Base-by-base conservation (phyloP, 2,797 vertebrate genomes). In the Phalloptychus januarius region DNA sequence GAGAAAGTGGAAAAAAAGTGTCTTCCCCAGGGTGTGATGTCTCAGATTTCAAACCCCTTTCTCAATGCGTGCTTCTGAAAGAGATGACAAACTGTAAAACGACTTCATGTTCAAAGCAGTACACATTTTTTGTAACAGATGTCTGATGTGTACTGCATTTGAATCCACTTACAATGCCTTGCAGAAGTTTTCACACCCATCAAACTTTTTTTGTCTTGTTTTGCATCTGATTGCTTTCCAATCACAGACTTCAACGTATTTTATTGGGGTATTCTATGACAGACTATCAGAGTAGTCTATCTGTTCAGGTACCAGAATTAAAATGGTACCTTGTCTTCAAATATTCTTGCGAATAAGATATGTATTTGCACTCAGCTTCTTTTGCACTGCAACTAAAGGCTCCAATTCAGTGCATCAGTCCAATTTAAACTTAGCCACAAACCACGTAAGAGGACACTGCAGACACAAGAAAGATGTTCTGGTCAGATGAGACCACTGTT, bases 11-110 rank as follows among this genome's bases (percentile, higher is more conserved):
- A 54, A n/a, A 31, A 48, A 33, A 54, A 28, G 50, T 7, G 38
- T n/a, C 5, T 45, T 42, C 12, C 40, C 25, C 25, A 2, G 65
- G 28, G 42, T n/a, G 67, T 15, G 18, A 12, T 40, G 67, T 70
- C 25, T 70, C 42, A 28, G 67, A 70, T 70, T 44, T 70, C 67
- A 70, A 70, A 70, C 28, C 67, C 40, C 67, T 45, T 25, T 69
- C 38, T 69, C 25, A 69, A n/a, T 12, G 44, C 38, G 5, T 42
- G 65, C 23, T 42, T 69, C 65, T 69, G 65, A 18, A n/a, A 42
- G 40, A 69, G 1, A 38, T 42, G 65, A 69, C 65, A 4, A 38
- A 69, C 65, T n/a, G 38, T 15, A 69, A 44, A 69, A 44, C 16
- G 67, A 70, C 25, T 44, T 44, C 2, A 70, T 3, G 1, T 25